A percentile compares a stretch with the other conserved stretches of the same genome.
These are phyloP conservation scores for Protobothrops flavoviridis DNA, from an alignment of 2,113 vertebrate species.

Conservation along the genomic window DNA sequence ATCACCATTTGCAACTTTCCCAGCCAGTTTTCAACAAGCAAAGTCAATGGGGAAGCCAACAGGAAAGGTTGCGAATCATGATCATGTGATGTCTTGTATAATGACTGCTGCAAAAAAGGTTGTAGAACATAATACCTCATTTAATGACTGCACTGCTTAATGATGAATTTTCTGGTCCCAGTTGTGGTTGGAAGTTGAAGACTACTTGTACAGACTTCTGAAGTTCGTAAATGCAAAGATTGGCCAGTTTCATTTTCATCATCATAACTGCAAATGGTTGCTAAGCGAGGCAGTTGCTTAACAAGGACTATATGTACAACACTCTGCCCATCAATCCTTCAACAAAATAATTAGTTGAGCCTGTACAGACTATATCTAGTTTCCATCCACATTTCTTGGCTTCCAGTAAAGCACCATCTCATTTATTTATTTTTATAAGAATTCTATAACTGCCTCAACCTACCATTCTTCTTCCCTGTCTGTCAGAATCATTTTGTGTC, in stretches of 20 bases:
- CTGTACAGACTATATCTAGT: neutral
- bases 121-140: neutral
- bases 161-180: neutral
- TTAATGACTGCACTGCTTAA: neutral
- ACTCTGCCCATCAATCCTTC: neutral
- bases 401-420: neutral
- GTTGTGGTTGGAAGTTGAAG: neutral
- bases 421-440: neutral
- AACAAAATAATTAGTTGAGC: neutral
- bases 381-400: neutral
- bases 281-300: neutral
- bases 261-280: neutral
- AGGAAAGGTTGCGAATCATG: neutral
- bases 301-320: neutral
- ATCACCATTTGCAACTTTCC: neutral
- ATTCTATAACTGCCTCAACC: neutral
- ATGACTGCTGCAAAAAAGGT: neutral
- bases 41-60: neutral
- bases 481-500: neutral
- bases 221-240: neutral
- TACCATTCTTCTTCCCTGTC: neutral
- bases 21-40: neutral
- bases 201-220: neutral
- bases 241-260: neutral
- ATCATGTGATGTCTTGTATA: neutral